Conservation (phyloP, 2,797 vertebrate species). For the Sphaeramia orbicularis region DNA sequence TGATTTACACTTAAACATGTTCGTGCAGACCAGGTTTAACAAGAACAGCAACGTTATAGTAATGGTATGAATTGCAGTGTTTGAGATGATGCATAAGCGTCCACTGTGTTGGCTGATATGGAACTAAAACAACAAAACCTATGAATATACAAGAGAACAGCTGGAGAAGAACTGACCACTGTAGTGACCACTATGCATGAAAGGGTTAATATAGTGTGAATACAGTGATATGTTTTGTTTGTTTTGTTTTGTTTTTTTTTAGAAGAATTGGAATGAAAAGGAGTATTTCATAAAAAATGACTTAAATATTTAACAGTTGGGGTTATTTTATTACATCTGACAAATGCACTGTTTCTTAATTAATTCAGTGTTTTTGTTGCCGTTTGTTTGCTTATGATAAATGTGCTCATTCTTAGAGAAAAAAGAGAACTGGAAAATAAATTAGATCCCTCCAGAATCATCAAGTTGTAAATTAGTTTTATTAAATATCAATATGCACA, state of each 20-base stretch:
- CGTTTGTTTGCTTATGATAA: conserved; percentile 4
- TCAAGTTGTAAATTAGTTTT: conserved; percentile 1
- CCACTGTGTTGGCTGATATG: no score
- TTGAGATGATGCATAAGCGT: no score
- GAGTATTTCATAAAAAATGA: not conserved
- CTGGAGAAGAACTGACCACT: no score
- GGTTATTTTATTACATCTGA: not conserved
- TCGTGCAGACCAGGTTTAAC: no score
- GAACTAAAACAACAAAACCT: no score
- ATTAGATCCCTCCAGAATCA: conserved; percentile 14
- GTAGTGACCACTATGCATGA: no score
- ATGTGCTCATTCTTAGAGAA: conserved; percentile 1
- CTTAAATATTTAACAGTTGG: not conserved
- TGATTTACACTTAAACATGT: no score
- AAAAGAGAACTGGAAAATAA: conserved; percentile 3
- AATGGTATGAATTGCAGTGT: no score
- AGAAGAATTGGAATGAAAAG: not conserved
- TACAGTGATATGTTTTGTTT: not conserved
- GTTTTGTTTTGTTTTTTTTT: no score
- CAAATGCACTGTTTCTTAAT: not conserved
- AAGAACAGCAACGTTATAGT: no score
- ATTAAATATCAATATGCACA: conserved; percentile 34
- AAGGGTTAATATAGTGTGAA: conserved; percentile 34
- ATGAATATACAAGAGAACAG: no score
- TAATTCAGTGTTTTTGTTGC: not conserved